phyloP scores from a whole-genome alignment of 2,113 vertebrate genomes.

The Catharus minimus region DNA sequence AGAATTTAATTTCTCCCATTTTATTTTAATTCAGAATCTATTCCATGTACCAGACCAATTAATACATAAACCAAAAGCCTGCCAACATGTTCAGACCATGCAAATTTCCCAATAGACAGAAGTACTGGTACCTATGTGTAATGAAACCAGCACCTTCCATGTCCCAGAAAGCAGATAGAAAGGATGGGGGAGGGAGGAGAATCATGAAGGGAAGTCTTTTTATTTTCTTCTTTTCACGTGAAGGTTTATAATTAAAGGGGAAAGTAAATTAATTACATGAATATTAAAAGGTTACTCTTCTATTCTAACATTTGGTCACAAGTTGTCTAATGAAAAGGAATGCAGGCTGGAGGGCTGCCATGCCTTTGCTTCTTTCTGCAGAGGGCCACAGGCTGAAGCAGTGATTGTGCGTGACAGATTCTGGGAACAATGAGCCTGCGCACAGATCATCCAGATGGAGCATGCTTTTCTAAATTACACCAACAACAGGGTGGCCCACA shows the following conservation, averaged over 20 bases:
- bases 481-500: conserved; percentile 77
- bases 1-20: neutral
- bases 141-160: conserved; percentile 26
- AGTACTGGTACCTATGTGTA: neutral
- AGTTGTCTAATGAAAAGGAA: conserved; percentile 83
- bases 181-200: conserved; percentile 26
- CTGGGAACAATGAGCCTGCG: conserved; percentile 71
- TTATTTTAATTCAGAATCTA: neutral
- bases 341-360: conserved; percentile 77
- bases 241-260: conserved; percentile 73
- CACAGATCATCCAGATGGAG: conserved; percentile 78
- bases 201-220: conserved; percentile 46
- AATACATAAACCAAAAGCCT: neutral
- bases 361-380: conserved; percentile 74
- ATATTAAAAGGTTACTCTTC: conserved; percentile 84
- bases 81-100: neutral
- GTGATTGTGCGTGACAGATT: conserved; percentile 79
- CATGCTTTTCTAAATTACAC: conserved; percentile 77
- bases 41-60: neutral
- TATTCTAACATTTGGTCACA: conserved; percentile 82
- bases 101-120: neutral
- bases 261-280: conserved; percentile 82
- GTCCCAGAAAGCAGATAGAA: conserved; percentile 47
- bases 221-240: conserved; percentile 38
- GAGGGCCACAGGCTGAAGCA: conserved; percentile 74